Conservation (phyloP, 2,797 vertebrate species). For the Hemibagrus guttatus region DNA sequence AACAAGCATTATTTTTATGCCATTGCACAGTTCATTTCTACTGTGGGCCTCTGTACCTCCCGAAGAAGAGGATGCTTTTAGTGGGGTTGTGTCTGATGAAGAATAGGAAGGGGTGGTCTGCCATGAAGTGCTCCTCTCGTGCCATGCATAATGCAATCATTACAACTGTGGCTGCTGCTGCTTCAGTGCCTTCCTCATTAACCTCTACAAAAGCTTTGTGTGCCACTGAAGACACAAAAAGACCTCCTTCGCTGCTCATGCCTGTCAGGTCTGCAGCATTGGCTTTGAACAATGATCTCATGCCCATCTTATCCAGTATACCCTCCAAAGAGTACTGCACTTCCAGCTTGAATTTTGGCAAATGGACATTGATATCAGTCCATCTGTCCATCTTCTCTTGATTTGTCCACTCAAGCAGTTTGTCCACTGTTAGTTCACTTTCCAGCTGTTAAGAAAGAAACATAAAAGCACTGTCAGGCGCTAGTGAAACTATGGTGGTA, state of each 20-base stretch:
- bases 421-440: slow-evolving; percentile 77
- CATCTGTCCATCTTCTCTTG: slow-evolving; percentile 69
- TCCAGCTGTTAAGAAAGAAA: slow-evolving; percentile 79
- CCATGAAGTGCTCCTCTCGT: slow-evolving; percentile 78
- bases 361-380: slow-evolving; percentile 71
- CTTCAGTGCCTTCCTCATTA: slow-evolving; percentile 94
- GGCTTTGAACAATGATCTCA: slow-evolving; percentile 78
- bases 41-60: slow-evolving; percentile 79
- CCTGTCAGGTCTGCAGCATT: slow-evolving; percentile 84
- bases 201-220: slow-evolving; percentile 94
- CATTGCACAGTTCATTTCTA: slow-evolving; percentile 51
- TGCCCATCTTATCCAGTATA: slow-evolving; percentile 76
- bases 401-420: slow-evolving; percentile 84
- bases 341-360: slow-evolving; percentile 92
- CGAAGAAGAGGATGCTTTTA: slow-evolving; percentile 84
- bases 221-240: slow-evolving; percentile 84
- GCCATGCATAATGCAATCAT: slow-evolving; percentile 61
- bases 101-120: slow-evolving; percentile 92
- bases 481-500: neutral
- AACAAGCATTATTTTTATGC: neutral
- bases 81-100: slow-evolving; percentile 86
- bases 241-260: slow-evolving; percentile 78
- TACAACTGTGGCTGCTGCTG: slow-evolving; percentile 85
- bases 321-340: slow-evolving; percentile 80
- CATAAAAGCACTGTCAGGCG: slow-evolving; percentile 19